A percentile compares a stretch with the other conserved stretches of the same genome.
phyloP scores from a whole-genome alignment of 2,113 vertebrate species.

The Salvator merianae region DNA sequence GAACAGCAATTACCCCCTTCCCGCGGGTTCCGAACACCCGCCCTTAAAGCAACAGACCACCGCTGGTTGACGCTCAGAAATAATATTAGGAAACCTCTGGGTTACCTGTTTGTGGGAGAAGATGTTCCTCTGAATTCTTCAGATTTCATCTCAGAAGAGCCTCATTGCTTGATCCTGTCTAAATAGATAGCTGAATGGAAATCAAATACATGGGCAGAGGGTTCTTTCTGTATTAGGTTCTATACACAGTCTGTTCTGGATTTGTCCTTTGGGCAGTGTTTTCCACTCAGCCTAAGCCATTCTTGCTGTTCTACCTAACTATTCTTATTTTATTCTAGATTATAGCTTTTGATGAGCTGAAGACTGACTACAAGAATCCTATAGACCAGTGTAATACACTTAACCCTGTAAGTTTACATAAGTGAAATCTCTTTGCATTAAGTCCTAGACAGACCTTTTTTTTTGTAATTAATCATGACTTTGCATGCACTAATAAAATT shows the following conservation, averaged over 20 bases:
- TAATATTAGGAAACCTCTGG: no score
- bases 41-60: no score
- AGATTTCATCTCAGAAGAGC: background rate
- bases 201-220: background rate
- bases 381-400: conserved; percentile 99
- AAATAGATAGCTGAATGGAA: background rate
- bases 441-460: background rate
- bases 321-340: conserved; percentile 79
- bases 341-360: conserved; percentile 98
- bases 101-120: background rate
- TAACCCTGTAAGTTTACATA: conserved; percentile 90
- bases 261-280: background rate
- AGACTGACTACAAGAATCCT: conserved; percentile 99
- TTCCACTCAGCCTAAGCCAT: background rate
- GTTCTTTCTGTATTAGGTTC: background rate
- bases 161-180: background rate
- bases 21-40: no score
- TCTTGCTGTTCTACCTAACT: conserved; percentile 30
- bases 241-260: background rate
- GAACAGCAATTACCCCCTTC: no score
- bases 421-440: background rate
- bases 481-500: conserved; percentile 26
- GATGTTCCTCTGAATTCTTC: background rate
- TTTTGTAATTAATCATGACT: conserved; percentile 14
- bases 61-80: no score